A percentile compares a stretch with the other conserved stretches of the same genome.
phyloP scores from a whole-genome alignment of 2,888 invertebrate genomes.

The Alsophila aescularia region DNA sequence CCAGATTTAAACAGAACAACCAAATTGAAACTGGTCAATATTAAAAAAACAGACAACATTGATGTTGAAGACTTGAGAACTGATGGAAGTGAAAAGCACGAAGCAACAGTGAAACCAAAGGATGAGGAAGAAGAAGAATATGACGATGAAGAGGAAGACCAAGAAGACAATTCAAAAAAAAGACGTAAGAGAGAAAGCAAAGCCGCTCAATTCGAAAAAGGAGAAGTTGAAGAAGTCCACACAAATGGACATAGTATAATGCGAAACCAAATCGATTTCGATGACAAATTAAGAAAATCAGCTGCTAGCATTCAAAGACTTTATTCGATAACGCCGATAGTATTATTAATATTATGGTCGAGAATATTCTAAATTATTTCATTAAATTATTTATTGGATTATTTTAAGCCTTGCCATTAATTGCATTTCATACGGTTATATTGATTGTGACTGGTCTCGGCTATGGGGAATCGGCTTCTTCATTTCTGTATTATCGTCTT shows the following conservation, averaged over 20 bases:
- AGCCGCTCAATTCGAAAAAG: conserved; percentile 63
- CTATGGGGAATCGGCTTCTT: conserved; percentile 45
- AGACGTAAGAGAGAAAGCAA: conserved; percentile 64
- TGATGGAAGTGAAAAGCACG: conserved; percentile 57
- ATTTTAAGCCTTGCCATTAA: conserved; percentile 76
- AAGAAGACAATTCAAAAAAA: conserved; percentile 41
- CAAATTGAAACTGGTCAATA: conserved; percentile 70
- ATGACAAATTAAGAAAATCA: conserved; percentile 38
- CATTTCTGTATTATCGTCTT: conserved; percentile 27
- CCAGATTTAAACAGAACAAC: conserved; percentile 46
- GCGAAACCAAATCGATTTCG: conserved; percentile 64
- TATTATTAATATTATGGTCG: conserved; percentile 55
- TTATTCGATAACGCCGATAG: conserved; percentile 47
- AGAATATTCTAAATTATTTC: conserved; percentile 56
- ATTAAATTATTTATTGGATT: conserved; percentile 76
- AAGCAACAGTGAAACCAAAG: conserved; percentile 40
- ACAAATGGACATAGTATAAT: conserved; percentile 53
- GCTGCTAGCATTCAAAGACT: conserved; percentile 33
- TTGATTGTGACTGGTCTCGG: conserved; percentile 43
- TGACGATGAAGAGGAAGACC: conserved; percentile 45
- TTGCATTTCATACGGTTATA: conserved; percentile 65
- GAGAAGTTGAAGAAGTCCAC: conserved; percentile 55
- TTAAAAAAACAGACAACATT: conserved; percentile 47
- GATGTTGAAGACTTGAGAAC: conserved; percentile 53
- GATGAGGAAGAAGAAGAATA: conserved; percentile 46